These are phyloP conservation scores for Phaedon cochleariae DNA, from an alignment of 2,888 invertebrate species.

Conservation along the genomic window DNA sequence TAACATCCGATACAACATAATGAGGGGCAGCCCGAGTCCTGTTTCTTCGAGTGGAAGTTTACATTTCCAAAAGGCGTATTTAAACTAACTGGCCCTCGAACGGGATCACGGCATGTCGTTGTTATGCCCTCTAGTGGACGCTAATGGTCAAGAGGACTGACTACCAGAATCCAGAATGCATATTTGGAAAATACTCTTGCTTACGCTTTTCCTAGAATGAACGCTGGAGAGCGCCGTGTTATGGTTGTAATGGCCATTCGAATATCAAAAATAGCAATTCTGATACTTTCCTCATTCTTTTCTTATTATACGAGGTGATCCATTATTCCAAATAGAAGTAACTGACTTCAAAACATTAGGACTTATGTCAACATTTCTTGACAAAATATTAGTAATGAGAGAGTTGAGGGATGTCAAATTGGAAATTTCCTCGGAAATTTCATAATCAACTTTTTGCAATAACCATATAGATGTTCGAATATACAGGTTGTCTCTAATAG, in stretches of 20 bases:
- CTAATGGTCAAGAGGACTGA: conserved; percentile 54
- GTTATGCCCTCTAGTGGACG: conserved; percentile 57
- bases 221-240: conserved; percentile 30
- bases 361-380: no score
- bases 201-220: conserved; percentile 31
- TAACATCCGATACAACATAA: conserved; percentile 60
- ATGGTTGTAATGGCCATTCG: conserved; percentile 30
- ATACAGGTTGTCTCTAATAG: no score
- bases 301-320: not conserved
- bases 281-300: not conserved
- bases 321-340: no score
- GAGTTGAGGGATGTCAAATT: no score
- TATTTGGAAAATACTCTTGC: conserved; percentile 46
- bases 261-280: conserved; percentile 8
- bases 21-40: conserved; percentile 57
- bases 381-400: no score
- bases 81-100: conserved; percentile 55
- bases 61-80: conserved; percentile 58
- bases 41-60: conserved; percentile 60
- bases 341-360: no score
- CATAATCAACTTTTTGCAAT: no score
- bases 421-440: no score
- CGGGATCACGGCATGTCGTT: conserved; percentile 42
- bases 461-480: no score
- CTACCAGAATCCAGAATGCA: conserved; percentile 50